Evolutionary conservation across 2,113 vertebrate species (phyloP), one percentile per base, ranked within the genome.

Genomic region (Atherinomorus stipes): DNA sequence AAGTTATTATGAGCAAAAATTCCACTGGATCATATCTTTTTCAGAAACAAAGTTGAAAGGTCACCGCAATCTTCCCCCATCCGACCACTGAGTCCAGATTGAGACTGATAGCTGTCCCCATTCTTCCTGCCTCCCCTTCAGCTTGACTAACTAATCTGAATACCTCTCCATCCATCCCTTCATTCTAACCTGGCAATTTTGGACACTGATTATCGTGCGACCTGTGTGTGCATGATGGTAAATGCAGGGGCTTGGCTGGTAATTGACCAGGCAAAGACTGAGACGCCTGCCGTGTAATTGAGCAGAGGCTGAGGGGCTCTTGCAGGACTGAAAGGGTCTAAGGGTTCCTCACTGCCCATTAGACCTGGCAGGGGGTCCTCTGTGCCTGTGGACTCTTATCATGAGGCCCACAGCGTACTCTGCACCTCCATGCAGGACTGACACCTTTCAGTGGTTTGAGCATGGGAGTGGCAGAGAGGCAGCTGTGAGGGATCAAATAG

Each of bases 271-370:
- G 87, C 86, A 86, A 89, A 90, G 90, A 83, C 88, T 70, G 87
- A 92, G 91, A 88, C 84, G 90, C 92, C 91, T 85, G 89, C 80
- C 79, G 90, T 87, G 92, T 91, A 93, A 92, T 91, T 92, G 91
- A 91, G 84, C 75, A 59, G 89, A 71, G 80, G 82, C 76, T 64
- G 80, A 87, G 80, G 78, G 83, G 78, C 80, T 83, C 80, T 78
- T 42, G 84, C 58, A 56, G 72, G 76, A 87, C 89, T 92, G 92
- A 93, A 93, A 91, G 89, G 85, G 83, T 85, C 85, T 69, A 51
- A 88, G 83, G 74, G 85, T 49, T 85, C 71, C 71, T 86, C 85
- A 78, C 79, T 78, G 83, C 86, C 86, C 84, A 92, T 93, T 92
- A 91, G 82, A 85, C 86, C 77, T 85, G 86, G 90, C 90, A 53